phyloP scores from a whole-genome alignment of 2,797 vertebrate genomes.

The Sebastes matsubarae region DNA sequence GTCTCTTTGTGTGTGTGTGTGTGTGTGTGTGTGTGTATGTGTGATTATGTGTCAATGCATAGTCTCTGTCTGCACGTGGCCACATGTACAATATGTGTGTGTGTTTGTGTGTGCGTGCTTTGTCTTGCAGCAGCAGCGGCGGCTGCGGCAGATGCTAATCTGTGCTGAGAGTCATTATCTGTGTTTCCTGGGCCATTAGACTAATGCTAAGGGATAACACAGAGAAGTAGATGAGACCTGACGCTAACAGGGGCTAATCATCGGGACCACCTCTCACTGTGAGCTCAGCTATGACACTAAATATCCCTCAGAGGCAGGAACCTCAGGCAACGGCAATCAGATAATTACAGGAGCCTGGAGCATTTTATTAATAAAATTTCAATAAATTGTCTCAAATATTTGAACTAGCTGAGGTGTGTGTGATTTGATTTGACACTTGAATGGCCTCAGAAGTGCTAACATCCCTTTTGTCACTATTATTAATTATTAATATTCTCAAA shows the following conservation, averaged over 20 bases:
- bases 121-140: constrained; percentile 8
- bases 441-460: constrained; percentile 57
- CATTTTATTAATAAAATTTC: constrained; percentile 71
- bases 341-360: constrained; percentile 66
- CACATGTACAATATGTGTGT: constrained; percentile 8
- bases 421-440: constrained; percentile 63
- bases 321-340: constrained; percentile 51
- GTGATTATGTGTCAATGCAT: constrained; percentile 30
- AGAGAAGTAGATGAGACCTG: constrained; percentile 70
- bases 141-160: constrained; percentile 69
- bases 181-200: constrained; percentile 77
- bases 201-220: constrained; percentile 75
- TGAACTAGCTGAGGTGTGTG: constrained; percentile 47
- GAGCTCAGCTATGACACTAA: constrained; percentile 70
- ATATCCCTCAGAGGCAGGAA: constrained; percentile 65
- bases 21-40: background rate
- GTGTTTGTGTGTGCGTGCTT: background rate
- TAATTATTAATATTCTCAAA: constrained; percentile 50
- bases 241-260: constrained; percentile 78
- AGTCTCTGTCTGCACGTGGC: constrained; percentile 14
- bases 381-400: constrained; percentile 75
- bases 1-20: background rate
- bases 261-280: constrained; percentile 65
- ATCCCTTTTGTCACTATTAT: constrained; percentile 41
- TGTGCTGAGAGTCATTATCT: constrained; percentile 74